Percentiles rank a stretch among this genome's conserved stretches.
These are phyloP conservation scores for Sciaenops ocellatus DNA, from an alignment of 2,797 vertebrate genomes.

Conservation along the genomic window DNA sequence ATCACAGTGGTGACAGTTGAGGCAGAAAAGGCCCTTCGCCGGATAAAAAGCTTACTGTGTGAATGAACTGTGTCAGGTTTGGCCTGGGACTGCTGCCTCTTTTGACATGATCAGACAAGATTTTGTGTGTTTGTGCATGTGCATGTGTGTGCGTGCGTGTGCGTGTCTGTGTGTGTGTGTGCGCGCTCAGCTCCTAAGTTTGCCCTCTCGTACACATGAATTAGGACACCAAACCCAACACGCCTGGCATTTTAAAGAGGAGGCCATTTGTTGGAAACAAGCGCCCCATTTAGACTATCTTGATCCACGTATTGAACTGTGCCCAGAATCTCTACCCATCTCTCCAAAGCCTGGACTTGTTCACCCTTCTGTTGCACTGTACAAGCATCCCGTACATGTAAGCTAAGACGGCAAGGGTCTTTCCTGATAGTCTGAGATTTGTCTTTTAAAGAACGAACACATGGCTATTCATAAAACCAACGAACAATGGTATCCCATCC, in stretches of 20 bases:
- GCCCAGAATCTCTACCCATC: slow-evolving; percentile 42
- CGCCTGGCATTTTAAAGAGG: slow-evolving; percentile 73
- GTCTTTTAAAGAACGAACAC: neutral
- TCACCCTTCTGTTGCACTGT: slow-evolving; percentile 11
- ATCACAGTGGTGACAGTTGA: slow-evolving; percentile 37
- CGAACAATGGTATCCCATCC: neutral
- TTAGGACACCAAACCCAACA: slow-evolving; percentile 70
- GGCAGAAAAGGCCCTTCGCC: slow-evolving; percentile 25
- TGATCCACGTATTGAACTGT: slow-evolving; percentile 58
- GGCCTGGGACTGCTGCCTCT: slow-evolving; percentile 49
- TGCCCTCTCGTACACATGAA: slow-evolving; percentile 57
- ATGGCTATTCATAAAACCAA: neutral
- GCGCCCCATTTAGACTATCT: slow-evolving; percentile 63
- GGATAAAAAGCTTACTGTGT: slow-evolving; percentile 66
- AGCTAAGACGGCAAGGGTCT: neutral
- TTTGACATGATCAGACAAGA: slow-evolving; percentile 76
- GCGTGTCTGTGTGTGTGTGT: slow-evolving; percentile 8
- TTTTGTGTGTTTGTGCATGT: slow-evolving; percentile 35
- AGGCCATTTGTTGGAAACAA: slow-evolving; percentile 71
- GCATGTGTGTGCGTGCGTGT: slow-evolving; percentile 22
- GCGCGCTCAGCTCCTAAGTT: slow-evolving; percentile 31
- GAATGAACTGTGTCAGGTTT: slow-evolving; percentile 62
- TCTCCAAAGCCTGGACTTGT: slow-evolving; percentile 4
- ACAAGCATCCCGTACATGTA: neutral
- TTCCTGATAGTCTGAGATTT: neutral